phyloP scores from a whole-genome alignment of 2,888 invertebrate genomes.

The Hypercompe scribonia region DNA sequence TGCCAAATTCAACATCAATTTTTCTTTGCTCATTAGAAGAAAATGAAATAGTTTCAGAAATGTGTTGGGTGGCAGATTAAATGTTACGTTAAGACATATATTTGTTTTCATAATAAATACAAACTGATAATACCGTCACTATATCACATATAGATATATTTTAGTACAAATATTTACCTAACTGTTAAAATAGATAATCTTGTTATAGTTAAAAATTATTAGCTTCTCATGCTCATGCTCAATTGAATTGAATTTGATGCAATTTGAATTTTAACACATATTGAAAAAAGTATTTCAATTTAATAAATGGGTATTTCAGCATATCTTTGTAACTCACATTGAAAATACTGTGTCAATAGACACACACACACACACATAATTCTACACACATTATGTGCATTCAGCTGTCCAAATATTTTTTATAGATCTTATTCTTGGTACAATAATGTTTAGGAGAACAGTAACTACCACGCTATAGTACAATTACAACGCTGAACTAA shows the following conservation, averaged over 20 bases:
- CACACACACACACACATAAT: not conserved
- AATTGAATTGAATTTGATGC: too few relatives aligned
- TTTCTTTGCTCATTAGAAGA: constrained; percentile 25
- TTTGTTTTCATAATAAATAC: constrained; percentile 21
- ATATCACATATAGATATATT: not conserved
- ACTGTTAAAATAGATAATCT: not conserved
- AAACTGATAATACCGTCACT: not conserved
- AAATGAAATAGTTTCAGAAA: not conserved
- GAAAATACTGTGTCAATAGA: not conserved
- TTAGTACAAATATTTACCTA: not conserved
- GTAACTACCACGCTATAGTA: not conserved
- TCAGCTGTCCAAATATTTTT: not conserved
- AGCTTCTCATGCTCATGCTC: too few relatives aligned
- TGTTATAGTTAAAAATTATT: not conserved
- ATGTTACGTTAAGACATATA: constrained; percentile 7
- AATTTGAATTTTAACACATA: too few relatives aligned
- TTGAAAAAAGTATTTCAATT: not conserved
- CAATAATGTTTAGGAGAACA: not conserved
- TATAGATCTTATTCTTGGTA: not conserved
- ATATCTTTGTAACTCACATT: not conserved
- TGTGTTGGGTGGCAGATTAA: not conserved
- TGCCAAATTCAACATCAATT: constrained; percentile 33
- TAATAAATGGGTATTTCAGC: not conserved
- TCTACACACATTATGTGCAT: not conserved
- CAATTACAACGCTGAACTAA: not conserved